Evolutionary conservation across 2,888 invertebrate genomes (phyloP).

Genomic region (Lasius platythorax): DNA sequence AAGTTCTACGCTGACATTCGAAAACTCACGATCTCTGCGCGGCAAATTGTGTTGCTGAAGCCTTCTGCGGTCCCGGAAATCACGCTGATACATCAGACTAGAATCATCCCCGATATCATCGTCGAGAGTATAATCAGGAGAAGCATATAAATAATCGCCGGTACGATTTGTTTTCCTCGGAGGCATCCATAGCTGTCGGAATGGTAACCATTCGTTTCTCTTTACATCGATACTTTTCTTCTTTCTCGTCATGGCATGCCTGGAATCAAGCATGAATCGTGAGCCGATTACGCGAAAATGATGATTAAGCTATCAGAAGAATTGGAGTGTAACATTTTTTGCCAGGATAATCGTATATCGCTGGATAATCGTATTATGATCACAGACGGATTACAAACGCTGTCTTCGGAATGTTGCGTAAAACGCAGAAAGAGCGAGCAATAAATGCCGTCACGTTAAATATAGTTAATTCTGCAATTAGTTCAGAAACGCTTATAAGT

Average conservation of each 20-base stretch:
- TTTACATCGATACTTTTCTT: conserved; percentile 60
- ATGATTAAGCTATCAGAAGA: conserved; percentile 21
- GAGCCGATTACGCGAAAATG: conserved; percentile 44
- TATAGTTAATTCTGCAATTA: not conserved
- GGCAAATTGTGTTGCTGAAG: conserved; percentile 12
- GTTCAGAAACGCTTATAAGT: not conserved
- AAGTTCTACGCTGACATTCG: not conserved
- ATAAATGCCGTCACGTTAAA: not conserved
- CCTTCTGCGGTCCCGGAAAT: conserved; percentile 54
- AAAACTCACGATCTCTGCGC: conserved; percentile 56
- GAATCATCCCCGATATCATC: conserved; percentile 60
- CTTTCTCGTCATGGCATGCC: conserved; percentile 67
- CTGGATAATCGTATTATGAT: conserved; percentile 19
- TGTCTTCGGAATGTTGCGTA: conserved; percentile 5
- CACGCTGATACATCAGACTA: conserved; percentile 65
- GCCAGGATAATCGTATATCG: not conserved
- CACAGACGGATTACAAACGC: conserved; percentile 4
- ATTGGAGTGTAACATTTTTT: conserved; percentile 38
- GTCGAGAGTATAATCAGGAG: conserved; percentile 52
- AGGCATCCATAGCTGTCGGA: conserved; percentile 21
- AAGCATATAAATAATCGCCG: conserved; percentile 51
- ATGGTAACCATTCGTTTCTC: conserved; percentile 9
- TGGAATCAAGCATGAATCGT: conserved; percentile 6
- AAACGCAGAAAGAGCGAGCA: not conserved
- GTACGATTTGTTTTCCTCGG: conserved; percentile 38